Base-by-base conservation (phyloP, 2,113 vertebrate species). In the Tinamus guttatus region DNA sequence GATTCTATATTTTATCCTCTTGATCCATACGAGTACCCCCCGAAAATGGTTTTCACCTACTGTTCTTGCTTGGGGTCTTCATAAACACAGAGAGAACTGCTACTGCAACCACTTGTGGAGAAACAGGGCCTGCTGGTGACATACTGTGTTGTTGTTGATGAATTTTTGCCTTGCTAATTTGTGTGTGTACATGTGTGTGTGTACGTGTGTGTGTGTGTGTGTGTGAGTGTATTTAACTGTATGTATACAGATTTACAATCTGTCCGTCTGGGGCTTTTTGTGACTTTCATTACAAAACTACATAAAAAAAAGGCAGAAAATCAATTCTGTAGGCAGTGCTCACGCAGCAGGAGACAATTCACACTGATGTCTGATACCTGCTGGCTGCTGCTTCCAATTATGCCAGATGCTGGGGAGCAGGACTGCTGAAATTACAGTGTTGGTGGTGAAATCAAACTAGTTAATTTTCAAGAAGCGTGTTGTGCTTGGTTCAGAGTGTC, bases 291-390 rank as follows among this genome's bases (percentile, higher is more conserved):
- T 96, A 96, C 77, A 90, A 96, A 97, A 93, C 91, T 54, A 65
- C 4, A 2, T 92, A 47, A 47, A 94, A 93, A 86, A 93, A 96
- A 92, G 95, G 96, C 64, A 96, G 96, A 90, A 96, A 97, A 97
- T 97, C 97, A 96, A 95, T 97, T 96, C 97, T 97, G 96, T 94
- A 93, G 97, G 83, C 93, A 70, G 91, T 67, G 88, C 89, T 97
- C 94, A 94, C 12, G 1, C 86, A 94, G 96, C 94, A 92, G 95
- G 75, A 94, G 95, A 97, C 97, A 96, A 96, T 97, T 96, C 93
- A 97, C 93, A 94, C 95, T 95, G 96, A 97, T 95, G 96, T 93
- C 89, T 91, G 96, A 91, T 97, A 97, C 97, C 97, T 97, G 93
- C 95, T 94, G 96, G 95, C 96, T 95, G 92, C 87, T 73, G 93